phyloP scores from a whole-genome alignment of 2,797 vertebrate genomes.

The Heteromormyrus szaboi region DNA sequence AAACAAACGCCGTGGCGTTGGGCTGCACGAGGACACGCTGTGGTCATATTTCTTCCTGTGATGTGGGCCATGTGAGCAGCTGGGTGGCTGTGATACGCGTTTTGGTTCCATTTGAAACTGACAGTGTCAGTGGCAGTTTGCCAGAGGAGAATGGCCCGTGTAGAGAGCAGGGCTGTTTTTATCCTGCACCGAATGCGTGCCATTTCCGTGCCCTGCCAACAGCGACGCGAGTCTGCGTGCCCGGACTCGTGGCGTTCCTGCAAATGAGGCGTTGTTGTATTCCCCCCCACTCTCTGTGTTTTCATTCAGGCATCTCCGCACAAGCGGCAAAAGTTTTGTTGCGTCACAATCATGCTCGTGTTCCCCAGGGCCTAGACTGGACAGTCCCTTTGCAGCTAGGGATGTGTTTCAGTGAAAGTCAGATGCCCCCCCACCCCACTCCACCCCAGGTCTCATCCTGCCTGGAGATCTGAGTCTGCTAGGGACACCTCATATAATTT shows the following conservation, averaged over 20 bases:
- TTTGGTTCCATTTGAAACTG: not conserved
- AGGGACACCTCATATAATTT: not conserved
- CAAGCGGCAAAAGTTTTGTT: not conserved
- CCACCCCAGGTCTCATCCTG: not conserved
- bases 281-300: not conserved
- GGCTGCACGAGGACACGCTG: not conserved
- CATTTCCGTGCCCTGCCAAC: slow-evolving; percentile 26
- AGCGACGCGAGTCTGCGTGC: slow-evolving; percentile 55
- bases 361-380: not conserved
- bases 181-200: slow-evolving; percentile 32
- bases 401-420: not conserved
- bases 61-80: not conserved
- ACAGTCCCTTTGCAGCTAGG: not conserved
- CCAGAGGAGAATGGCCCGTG: not conserved
- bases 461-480: not conserved
- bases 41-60: not conserved
- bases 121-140: not conserved
- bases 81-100: not conserved
- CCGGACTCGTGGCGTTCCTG: slow-evolving; percentile 55
- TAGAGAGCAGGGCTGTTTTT: slow-evolving; percentile 5
- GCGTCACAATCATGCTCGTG: not conserved
- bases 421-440: not conserved
- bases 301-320: not conserved
- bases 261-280: slow-evolving; percentile 38
- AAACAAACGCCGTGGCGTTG: not conserved